phyloP scores from a whole-genome alignment of 1,140 invertebrate species.

The Anastrepha obliqua region DNA sequence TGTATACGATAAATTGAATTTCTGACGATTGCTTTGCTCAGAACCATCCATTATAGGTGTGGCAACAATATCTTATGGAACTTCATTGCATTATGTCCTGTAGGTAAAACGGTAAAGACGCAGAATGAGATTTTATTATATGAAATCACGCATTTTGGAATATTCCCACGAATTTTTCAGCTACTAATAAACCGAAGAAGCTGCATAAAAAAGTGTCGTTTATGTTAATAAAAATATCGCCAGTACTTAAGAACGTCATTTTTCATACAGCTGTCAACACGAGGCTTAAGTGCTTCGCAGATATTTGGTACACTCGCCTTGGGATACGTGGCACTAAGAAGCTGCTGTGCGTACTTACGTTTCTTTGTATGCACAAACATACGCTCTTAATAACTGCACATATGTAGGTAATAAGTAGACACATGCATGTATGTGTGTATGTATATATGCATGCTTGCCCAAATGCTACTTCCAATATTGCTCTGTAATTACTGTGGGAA shows the following conservation, averaged over 20 bases:
- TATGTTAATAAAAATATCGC: not conserved
- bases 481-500: conserved; percentile 48
- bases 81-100: too few relatives aligned
- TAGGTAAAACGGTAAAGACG: too few relatives aligned
- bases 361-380: not conserved
- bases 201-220: too few relatives aligned
- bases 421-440: not conserved
- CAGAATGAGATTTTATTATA: too few relatives aligned
- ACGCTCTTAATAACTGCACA: not conserved
- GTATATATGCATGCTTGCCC: not conserved
- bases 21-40: too few relatives aligned
- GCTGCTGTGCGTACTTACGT: not conserved
- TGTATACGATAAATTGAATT: too few relatives aligned
- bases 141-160: not conserved
- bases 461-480: not conserved
- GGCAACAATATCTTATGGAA: too few relatives aligned
- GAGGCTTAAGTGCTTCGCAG: conserved; percentile 12
- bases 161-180: not conserved
- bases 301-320: not conserved
- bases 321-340: not conserved
- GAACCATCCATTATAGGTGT: too few relatives aligned
- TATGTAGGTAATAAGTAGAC: not conserved
- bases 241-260: conserved; percentile 33
- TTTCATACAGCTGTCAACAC: conserved; percentile 52
- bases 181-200: too few relatives aligned